A percentile compares a stretch with the other conserved stretches of the same genome.
Evolutionary conservation across 2,888 invertebrate species (phyloP).

Genomic region (Cyrtodaria siliqua): DNA sequence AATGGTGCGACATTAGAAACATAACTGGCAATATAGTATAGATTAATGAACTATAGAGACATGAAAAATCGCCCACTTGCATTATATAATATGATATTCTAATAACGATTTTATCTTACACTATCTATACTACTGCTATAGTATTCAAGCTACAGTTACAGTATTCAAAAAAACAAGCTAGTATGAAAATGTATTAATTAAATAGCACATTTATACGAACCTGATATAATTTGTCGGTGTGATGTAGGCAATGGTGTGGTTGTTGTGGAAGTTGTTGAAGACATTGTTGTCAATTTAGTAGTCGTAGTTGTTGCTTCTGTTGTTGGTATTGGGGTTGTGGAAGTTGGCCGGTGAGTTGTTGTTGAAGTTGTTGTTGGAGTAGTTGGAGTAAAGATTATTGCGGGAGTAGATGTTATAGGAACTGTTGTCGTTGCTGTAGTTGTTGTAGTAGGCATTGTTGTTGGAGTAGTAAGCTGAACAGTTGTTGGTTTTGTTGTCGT

Average conservation of each 20-base stretch:
- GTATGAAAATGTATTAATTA: too few relatives aligned
- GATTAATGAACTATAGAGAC: too few relatives aligned
- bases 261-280: not conserved
- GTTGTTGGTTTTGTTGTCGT: slow-evolving; percentile 2
- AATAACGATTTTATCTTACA: too few relatives aligned
- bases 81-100: too few relatives aligned
- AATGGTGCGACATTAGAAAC: too few relatives aligned
- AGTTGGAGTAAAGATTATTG: not conserved
- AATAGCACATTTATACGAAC: too few relatives aligned
- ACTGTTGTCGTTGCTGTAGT: slow-evolving; percentile 4
- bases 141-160: too few relatives aligned
- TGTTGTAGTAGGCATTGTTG: slow-evolving; percentile 13
- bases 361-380: not conserved
- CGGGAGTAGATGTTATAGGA: not conserved
- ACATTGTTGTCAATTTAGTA: slow-evolving; percentile 8
- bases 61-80: too few relatives aligned
- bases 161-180: too few relatives aligned
- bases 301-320: not conserved
- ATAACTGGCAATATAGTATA: too few relatives aligned
- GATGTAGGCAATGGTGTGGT: not conserved
- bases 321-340: not conserved
- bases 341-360: not conserved
- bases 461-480: not conserved
- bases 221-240: too few relatives aligned
- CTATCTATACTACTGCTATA: too few relatives aligned